Percentiles rank a stretch among this genome's conserved stretches.
phyloP scores from a whole-genome alignment of 92 coral and sea anemone species.

The Phenganax stokvisi region DNA sequence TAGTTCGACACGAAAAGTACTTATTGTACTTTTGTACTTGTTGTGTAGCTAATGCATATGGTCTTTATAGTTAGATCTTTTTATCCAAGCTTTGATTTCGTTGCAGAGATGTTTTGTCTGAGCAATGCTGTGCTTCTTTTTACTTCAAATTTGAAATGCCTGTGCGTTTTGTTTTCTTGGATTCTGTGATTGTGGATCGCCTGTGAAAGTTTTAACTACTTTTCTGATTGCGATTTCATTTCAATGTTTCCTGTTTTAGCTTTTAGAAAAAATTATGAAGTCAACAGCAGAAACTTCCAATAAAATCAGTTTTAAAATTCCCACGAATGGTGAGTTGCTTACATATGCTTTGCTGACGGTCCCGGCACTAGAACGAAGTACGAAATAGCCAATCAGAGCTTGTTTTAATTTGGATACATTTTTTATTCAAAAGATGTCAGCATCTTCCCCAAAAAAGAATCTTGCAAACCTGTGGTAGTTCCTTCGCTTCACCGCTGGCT shows the following conservation, averaged over 20 bases:
- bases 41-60: too few species aligned
- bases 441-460: constrained; percentile 32
- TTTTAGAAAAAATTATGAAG: constrained; percentile 61
- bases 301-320: constrained; percentile 63
- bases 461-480: constrained; percentile 75
- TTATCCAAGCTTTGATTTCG: too few species aligned
- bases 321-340: constrained; percentile 3
- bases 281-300: constrained; percentile 60
- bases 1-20: too few species aligned
- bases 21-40: too few species aligned
- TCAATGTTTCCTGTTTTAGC: constrained; percentile 34
- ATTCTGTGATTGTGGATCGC: too few species aligned
- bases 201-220: too few species aligned
- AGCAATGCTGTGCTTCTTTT: too few species aligned
- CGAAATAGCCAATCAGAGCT: not conserved
- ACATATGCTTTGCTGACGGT: not conserved
- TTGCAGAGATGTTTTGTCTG: too few species aligned
- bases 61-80: too few species aligned
- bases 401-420: not conserved
- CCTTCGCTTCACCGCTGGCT: constrained; percentile 97
- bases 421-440: not conserved
- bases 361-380: not conserved
- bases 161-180: too few species aligned
- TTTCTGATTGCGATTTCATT: too few species aligned
- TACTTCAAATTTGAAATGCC: too few species aligned